Percentiles rank a stretch among this genome's conserved stretches.
phyloP scores from a whole-genome alignment of 2,113 vertebrate genomes.

The Pseudorhombus dupliciocellatus region DNA sequence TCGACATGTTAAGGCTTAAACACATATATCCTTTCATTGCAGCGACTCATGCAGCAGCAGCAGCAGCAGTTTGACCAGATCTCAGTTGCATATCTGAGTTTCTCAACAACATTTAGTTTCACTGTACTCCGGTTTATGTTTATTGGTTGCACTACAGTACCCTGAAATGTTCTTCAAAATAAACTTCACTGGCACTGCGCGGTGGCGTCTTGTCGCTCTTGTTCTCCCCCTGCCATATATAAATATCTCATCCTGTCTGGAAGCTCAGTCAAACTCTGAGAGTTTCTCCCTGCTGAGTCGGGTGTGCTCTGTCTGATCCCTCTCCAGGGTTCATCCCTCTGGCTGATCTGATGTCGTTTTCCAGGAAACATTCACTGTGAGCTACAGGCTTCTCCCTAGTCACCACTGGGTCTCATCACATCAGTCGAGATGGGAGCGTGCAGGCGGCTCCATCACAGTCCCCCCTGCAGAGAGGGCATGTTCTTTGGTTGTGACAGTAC shows the following conservation, averaged over 20 bases:
- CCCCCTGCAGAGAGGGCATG: constrained; percentile 8
- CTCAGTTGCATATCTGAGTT: not conserved
- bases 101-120: not conserved
- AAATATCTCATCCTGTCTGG: constrained; percentile 3
- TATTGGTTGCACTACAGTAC: not conserved
- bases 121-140: not conserved
- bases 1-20: not conserved
- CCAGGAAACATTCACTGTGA: constrained; percentile 36
- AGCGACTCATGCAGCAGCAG: not conserved
- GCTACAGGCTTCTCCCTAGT: constrained; percentile 31
- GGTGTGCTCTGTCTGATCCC: constrained; percentile 51
- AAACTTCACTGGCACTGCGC: constrained; percentile 18
- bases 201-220: not conserved
- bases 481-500: constrained; percentile 33
- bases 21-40: not conserved
- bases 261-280: constrained; percentile 41
- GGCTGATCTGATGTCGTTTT: constrained; percentile 44
- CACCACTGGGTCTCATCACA: constrained; percentile 31
- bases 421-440: constrained; percentile 24
- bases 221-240: not conserved
- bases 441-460: constrained; percentile 29
- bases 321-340: constrained; percentile 47
- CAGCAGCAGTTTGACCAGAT: not conserved
- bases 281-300: constrained; percentile 11
- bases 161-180: constrained; percentile 25